phyloP scores from a whole-genome alignment of 2,113 vertebrate species.

The Charadrius vociferus region DNA sequence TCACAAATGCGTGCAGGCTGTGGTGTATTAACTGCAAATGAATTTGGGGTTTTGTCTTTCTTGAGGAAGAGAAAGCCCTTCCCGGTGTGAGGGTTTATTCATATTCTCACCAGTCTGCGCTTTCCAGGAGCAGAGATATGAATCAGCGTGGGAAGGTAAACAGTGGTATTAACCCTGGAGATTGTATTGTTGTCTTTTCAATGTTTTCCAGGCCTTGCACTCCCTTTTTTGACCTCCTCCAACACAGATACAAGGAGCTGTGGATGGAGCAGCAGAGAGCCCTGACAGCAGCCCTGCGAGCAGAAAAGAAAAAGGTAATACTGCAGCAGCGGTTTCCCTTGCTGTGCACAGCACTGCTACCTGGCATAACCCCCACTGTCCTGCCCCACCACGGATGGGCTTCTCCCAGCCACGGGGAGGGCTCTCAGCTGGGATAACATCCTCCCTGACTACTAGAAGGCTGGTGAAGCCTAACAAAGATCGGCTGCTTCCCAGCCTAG shows the following conservation, averaged over 20 bases:
- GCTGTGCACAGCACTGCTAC: not conserved
- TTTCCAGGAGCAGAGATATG: not conserved
- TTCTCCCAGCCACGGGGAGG: not conserved
- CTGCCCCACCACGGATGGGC: accelerated
- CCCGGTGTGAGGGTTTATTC: not conserved
- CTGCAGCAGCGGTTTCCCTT: not conserved
- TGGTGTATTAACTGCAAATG: not conserved
- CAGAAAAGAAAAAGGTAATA: slow-evolving; percentile 74
- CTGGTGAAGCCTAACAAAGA: not conserved
- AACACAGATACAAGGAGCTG: slow-evolving; percentile 81
- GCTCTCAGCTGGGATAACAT: not conserved
- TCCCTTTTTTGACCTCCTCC: slow-evolving; percentile 82
- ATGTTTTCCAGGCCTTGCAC: slow-evolving; percentile 75
- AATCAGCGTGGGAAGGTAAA: not conserved
- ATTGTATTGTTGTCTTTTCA: not conserved
- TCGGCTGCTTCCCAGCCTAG: not conserved
- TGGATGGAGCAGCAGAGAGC: slow-evolving; percentile 84
- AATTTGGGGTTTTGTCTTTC: not conserved
- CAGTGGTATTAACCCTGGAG: not conserved
- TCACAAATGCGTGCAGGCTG: not conserved
- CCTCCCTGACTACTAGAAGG: not conserved
- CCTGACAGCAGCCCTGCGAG: slow-evolving; percentile 15
- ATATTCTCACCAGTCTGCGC: not conserved
- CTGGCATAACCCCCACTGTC: not conserved
- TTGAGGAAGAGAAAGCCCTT: not conserved